These are phyloP conservation scores for Narcine bancroftii DNA, from an alignment of 2,113 vertebrate species.

Conservation along the genomic window DNA sequence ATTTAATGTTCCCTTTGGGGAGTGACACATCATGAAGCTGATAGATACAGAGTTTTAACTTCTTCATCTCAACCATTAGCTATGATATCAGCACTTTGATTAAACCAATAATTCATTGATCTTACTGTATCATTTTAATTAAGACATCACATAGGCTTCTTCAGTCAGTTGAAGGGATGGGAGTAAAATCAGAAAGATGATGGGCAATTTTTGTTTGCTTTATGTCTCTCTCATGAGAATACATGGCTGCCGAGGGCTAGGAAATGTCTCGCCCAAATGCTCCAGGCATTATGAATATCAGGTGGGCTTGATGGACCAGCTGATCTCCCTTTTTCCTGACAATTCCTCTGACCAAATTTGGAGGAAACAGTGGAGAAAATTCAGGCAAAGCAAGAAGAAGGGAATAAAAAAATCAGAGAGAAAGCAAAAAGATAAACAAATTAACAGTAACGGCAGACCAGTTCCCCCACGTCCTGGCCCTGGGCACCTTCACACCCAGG, in stretches of 20 bases:
- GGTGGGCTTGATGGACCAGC: background rate
- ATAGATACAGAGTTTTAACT: background rate
- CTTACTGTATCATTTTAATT: background rate
- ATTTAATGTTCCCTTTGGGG: background rate
- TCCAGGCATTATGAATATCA: background rate
- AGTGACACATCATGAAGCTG: background rate
- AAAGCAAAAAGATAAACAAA: too few relatives aligned
- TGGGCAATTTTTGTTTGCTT: background rate
- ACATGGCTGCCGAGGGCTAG: background rate
- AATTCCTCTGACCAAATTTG: too few relatives aligned
- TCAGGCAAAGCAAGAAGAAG: too few relatives aligned
- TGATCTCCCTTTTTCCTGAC: background rate
- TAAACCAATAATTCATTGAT: background rate
- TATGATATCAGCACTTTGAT: background rate
- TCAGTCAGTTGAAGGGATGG: background rate
- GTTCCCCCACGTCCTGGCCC: too few relatives aligned
- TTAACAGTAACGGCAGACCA: too few relatives aligned
- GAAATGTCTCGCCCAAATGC: background rate
- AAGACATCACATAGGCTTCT: background rate
- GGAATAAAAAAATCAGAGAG: too few relatives aligned
- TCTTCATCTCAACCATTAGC: background rate
- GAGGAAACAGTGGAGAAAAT: too few relatives aligned
- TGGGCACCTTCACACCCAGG: too few relatives aligned
- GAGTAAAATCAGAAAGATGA: too few relatives aligned
- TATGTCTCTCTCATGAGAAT: background rate